phyloP scores from a whole-genome alignment of 23 tunicate species.

The Trididemnum nubilum region DNA sequence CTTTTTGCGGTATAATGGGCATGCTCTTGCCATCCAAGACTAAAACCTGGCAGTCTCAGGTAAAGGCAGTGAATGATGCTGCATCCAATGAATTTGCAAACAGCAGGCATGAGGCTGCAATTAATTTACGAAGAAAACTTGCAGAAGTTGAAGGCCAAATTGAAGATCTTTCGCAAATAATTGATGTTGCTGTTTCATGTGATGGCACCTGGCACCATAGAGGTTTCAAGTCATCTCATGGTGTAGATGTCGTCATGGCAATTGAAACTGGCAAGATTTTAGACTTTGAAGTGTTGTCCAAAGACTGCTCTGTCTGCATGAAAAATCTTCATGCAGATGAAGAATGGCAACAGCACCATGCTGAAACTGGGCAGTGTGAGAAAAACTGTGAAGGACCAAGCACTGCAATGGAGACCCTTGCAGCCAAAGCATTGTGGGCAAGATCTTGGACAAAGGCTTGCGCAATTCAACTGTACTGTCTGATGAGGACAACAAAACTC shows the following conservation, averaged over 20 bases:
- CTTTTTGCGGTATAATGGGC: neutral
- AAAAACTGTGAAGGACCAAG: conserved; percentile 28
- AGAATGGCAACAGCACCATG: conserved; percentile 8
- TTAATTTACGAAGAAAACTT: neutral
- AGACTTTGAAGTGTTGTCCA: conserved; percentile 26
- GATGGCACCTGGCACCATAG: conserved; percentile 37
- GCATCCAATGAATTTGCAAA: no score
- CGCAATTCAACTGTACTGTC: neutral
- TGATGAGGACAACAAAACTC: conserved; percentile 35
- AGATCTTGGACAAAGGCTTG: neutral
- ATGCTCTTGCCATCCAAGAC: neutral
- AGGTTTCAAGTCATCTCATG: conserved; percentile 26
- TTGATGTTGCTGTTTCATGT: conserved; percentile 27
- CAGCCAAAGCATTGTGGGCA: conserved; percentile 20
- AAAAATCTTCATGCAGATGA: conserved; percentile 6
- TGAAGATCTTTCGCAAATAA: neutral
- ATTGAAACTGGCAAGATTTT: conserved; percentile 24
- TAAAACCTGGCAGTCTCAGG: no score
- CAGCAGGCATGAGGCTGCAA: no score
- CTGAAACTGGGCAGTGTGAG: neutral
- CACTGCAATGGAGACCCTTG: conserved; percentile 23
- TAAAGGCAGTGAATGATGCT: no score
- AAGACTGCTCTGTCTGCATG: neutral
- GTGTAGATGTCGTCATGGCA: conserved; percentile 31
- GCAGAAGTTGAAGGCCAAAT: neutral